Evolutionary conservation across 1,140 invertebrate genomes (phyloP), one percentile per base, ranked within the genome.

Genomic region (Drosophila kurseongensis): DNA sequence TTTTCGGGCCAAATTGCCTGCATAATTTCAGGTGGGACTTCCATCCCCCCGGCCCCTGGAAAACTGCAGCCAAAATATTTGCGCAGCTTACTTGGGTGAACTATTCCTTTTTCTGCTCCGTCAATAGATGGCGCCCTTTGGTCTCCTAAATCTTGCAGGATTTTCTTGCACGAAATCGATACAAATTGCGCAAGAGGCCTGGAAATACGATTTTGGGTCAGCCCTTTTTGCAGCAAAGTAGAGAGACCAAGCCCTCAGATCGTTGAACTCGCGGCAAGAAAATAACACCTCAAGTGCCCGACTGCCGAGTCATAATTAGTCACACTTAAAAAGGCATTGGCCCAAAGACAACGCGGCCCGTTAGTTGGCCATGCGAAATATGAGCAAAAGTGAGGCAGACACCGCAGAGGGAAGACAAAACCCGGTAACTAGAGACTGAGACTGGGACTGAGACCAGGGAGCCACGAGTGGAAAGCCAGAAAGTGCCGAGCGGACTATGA

Each of bases 301-400:
- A 18, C 18, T 18, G 18, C 23, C 23, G 66, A 82, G 75, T 78
- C 79, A 88, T 86, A 86, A 86, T 86, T 86, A 86, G 82, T 86
- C 83, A 86, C 82, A 86, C 82, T 86, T 86, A 79, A 88, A 78
- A 82, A 88, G 82, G 71, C 82, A 86, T 88, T 86, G 82, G 83
- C 82, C 83, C 75, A 82, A 81, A 79, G 78, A 82, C 61, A 55
- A 61, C 76, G 56, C 56, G 63, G 41, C 59, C 84, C 79, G 84
- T 86, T 86, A 78, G 75, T 82, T 65, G 75, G 56, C 75, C 54
- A 65, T 36, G 82, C 79, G 82, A 88, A 86, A 86, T 83, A 72
- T 86, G 83, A 86, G 82, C 67, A 68, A 74, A 75, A 65, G 66
- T 68, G 61, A 77, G 63, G 38, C 50, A 66, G 61, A 80, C 60